phyloP scores from a whole-genome alignment of 2,888 invertebrate species.

The Leuctra nigra region DNA sequence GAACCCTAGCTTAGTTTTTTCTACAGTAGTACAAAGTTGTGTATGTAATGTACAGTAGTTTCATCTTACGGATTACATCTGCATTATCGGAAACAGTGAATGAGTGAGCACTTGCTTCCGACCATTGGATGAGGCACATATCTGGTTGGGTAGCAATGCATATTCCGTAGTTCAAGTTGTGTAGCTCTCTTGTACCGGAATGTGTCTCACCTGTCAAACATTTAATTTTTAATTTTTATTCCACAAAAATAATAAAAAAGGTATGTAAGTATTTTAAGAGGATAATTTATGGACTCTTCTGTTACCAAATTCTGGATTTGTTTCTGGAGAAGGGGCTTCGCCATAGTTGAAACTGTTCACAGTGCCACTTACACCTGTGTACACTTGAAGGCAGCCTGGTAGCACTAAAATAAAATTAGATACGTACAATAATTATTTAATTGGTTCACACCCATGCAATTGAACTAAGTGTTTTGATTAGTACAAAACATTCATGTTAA shows the following conservation, averaged over 20 bases:
- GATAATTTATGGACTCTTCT: too few relatives aligned
- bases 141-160: constrained; percentile 68
- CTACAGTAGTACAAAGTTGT: not conserved
- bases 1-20: not conserved
- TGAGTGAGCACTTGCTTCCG: constrained; percentile 45
- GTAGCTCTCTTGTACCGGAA: constrained; percentile 66
- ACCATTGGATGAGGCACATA: constrained; percentile 65
- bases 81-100: constrained; percentile 59
- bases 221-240: too few relatives aligned
- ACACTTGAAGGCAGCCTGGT: constrained; percentile 71
- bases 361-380: constrained; percentile 52
- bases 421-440: too few relatives aligned
- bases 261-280: too few relatives aligned
- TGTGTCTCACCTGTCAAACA: too few relatives aligned
- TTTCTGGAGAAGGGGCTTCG: too few relatives aligned
- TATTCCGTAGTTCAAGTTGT: constrained; percentile 66
- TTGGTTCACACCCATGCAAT: too few relatives aligned
- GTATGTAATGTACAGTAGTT: not conserved
- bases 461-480: not conserved
- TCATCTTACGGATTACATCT: not conserved
- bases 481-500: not conserved
- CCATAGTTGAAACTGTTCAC: constrained; percentile 73
- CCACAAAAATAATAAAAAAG: too few relatives aligned
- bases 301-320: too few relatives aligned
- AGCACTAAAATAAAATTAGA: too few relatives aligned